Evolutionary conservation across 2,113 vertebrate species (phyloP).

Genomic region (Jaculus jaculus): DNA sequence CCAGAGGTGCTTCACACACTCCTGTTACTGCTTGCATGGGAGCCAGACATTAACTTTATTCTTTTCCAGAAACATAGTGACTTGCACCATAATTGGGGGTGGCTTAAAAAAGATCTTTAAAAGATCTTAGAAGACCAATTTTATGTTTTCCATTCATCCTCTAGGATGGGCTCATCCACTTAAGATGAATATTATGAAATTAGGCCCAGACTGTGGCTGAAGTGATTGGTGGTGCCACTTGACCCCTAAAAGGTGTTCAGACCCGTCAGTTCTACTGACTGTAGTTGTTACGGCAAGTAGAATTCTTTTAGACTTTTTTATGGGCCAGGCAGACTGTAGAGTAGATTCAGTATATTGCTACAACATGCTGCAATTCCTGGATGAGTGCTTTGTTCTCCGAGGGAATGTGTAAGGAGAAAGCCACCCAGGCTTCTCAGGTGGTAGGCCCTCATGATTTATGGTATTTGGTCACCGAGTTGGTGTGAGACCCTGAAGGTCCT

Average conservation of each 20-base stretch:
- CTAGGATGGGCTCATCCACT: background rate
- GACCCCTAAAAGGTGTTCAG: constrained; percentile 19
- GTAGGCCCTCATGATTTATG: background rate
- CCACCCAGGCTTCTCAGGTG: background rate
- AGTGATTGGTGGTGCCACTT: background rate
- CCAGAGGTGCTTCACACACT: background rate
- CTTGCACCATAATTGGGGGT: background rate
- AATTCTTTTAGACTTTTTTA: constrained; percentile 40
- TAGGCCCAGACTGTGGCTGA: background rate
- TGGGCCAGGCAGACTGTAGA: background rate
- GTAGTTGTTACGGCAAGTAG: background rate
- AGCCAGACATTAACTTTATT: background rate
- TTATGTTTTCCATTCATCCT: background rate
- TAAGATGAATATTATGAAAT: constrained; percentile 26
- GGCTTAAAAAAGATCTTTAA: background rate
- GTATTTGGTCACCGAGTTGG: background rate
- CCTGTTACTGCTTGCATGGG: background rate
- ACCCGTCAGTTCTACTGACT: background rate
- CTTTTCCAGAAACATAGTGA: background rate
- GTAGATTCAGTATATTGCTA: constrained; percentile 4
- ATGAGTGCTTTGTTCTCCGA: constrained; percentile 19
- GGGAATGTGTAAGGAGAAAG: constrained; percentile 42
- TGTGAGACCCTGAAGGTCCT: background rate
- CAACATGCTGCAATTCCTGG: background rate
- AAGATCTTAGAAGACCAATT: background rate